Conservation (phyloP, 1,140 invertebrate genomes). For the Calosoma granatense region DNA sequence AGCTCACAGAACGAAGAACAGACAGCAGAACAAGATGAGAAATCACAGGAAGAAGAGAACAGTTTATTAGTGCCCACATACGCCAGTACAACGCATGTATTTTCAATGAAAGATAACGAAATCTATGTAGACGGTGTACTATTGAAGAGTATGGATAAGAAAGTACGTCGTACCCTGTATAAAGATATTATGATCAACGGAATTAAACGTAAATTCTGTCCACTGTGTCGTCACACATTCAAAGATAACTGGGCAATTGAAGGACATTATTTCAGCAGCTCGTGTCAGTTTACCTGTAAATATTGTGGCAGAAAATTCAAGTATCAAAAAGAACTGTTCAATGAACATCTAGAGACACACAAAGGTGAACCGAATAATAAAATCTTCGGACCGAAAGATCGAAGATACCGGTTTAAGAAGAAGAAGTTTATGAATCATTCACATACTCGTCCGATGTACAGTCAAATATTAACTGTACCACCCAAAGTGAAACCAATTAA, state of each 20-base stretch:
- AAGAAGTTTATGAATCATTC: conserved; percentile 19
- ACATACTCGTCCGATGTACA: conserved; percentile 17
- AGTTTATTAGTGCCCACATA: neutral
- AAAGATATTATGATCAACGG: conserved; percentile 26
- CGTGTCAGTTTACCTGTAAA: conserved; percentile 29
- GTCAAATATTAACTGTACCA: neutral
- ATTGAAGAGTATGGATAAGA: conserved; percentile 28
- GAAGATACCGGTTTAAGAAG: neutral
- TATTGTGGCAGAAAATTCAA: conserved; percentile 33
- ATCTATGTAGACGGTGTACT: conserved; percentile 12
- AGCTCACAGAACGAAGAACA: conserved; percentile 14
- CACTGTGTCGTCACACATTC: conserved; percentile 29
- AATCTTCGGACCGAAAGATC: conserved; percentile 26
- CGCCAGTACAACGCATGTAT: conserved; percentile 12
- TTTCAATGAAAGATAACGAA: conserved; percentile 22
- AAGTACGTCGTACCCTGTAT: conserved; percentile 24
- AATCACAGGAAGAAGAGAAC: conserved; percentile 13
- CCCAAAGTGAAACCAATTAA: conserved; percentile 17
- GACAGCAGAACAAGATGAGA: conserved; percentile 18
- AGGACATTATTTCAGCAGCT: conserved; percentile 28
- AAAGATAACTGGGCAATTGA: conserved; percentile 35
- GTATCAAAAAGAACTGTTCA: conserved; percentile 27
- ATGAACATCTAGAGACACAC: conserved; percentile 27
- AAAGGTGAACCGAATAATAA: conserved; percentile 21
- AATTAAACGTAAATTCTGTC: conserved; percentile 30